These are phyloP conservation scores for Sebastes glaucus DNA, from an alignment of 2,797 vertebrate species.

Conservation along the genomic window DNA sequence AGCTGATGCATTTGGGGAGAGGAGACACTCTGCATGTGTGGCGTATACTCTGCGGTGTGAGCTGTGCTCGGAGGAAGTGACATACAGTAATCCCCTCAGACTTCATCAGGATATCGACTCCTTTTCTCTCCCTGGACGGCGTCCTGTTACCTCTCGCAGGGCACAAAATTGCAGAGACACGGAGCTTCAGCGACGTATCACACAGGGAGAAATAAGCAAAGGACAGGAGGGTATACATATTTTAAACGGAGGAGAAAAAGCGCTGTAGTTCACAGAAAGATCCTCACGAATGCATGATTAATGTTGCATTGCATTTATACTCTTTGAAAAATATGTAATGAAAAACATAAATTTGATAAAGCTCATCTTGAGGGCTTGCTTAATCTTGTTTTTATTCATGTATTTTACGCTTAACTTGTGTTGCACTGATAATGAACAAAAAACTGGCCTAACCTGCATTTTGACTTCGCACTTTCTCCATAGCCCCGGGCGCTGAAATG, in stretches of 20 bases:
- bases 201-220: constrained; percentile 17
- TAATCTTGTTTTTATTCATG: constrained; percentile 39
- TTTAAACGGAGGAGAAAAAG: background rate
- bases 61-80: constrained; percentile 57
- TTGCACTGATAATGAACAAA: constrained; percentile 61
- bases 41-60: constrained; percentile 13
- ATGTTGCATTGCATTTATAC: constrained; percentile 42
- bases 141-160: constrained; percentile 46
- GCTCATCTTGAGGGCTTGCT: constrained; percentile 28
- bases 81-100: constrained; percentile 71
- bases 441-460: constrained; percentile 66
- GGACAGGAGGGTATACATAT: background rate
- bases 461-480: constrained; percentile 50
- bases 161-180: background rate
- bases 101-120: constrained; percentile 65
- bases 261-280: constrained; percentile 4
- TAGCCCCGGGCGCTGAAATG: constrained; percentile 51
- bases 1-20: constrained; percentile 31
- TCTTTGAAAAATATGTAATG: constrained; percentile 40
- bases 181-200: background rate
- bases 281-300: constrained; percentile 38
- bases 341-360: constrained; percentile 51
- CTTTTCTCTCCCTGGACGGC: constrained; percentile 47
- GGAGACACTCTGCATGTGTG: constrained; percentile 14
- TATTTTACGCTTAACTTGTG: constrained; percentile 55